phyloP scores from a whole-genome alignment of 2,888 invertebrate genomes.

The Carpatolechia fugitivella region DNA sequence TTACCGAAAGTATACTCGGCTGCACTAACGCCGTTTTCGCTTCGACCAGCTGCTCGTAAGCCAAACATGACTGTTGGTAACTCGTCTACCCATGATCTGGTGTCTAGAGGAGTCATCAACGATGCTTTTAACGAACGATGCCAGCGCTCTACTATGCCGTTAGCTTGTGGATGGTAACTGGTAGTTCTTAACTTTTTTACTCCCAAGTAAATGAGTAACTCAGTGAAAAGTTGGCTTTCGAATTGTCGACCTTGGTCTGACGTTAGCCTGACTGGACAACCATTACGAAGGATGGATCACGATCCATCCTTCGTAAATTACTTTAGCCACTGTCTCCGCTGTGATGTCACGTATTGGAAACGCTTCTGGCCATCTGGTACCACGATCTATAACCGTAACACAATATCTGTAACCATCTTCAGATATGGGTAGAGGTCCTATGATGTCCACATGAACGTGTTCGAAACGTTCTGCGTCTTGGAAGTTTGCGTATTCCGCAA shows the following conservation, averaged over 20 bases:
- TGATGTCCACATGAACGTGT: conserved; percentile 18
- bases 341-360: conserved; percentile 25
- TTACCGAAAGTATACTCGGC: conserved; percentile 29
- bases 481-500: neutral
- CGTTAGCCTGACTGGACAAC: conserved; percentile 33
- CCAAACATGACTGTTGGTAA: conserved; percentile 38
- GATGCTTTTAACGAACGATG: conserved; percentile 30
- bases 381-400: conserved; percentile 22
- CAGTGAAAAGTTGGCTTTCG: conserved; percentile 35
- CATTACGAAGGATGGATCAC: conserved; percentile 21
- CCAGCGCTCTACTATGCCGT: conserved; percentile 28
- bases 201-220: conserved; percentile 23
- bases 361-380: conserved; percentile 24
- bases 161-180: conserved; percentile 26
- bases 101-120: conserved; percentile 22
- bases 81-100: conserved; percentile 24
- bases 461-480: conserved; percentile 10
- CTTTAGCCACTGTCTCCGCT: conserved; percentile 27
- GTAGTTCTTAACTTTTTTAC: conserved; percentile 19
- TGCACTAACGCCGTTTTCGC: conserved; percentile 26
- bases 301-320: conserved; percentile 25
- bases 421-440: conserved; percentile 18
- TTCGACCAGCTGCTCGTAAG: conserved; percentile 28
- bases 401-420: conserved; percentile 26
- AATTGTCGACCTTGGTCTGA: conserved; percentile 33